Evolutionary conservation across 2,888 invertebrate species (phyloP), one percentile per base, ranked within the genome.

Genomic region (Limnephilus marmoratus): DNA sequence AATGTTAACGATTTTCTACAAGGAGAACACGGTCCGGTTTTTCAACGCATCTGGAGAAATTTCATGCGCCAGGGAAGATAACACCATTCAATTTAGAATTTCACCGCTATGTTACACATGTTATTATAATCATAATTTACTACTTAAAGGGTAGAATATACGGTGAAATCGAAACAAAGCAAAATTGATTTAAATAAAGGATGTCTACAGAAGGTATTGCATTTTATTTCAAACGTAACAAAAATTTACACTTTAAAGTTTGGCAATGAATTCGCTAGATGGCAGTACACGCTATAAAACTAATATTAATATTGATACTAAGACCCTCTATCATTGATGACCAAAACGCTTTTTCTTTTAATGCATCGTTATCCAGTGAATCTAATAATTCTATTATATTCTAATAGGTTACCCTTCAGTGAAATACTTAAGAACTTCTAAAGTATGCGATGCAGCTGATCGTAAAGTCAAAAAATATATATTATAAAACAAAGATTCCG

Each of bases 1-100:
- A 93, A 93, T 93, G 93, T 93, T 92, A 93, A 93, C 93, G 93
- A 91, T 90, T 86, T 91, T 90, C 92, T 45, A 31, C 41, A 80
- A 91, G 68, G 83, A 82, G 87, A 91, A 34, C 86, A 13, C 49
- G 88, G 88, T 88, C 88, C 68, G 53, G 88, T 88, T 88, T 88
- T 88, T 88, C 88, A 88, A 88, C 68, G 68, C 53, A 53, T 87
- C 80, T 68, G 86, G 34, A 82, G 49, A 49, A 90, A 68, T 37
- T 49, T 49, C 49, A 68, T 68, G n/a, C 68, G 7, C 82, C 13
- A 68, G 68, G n/a, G 9, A n/a, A 68, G 2, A 68, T 68, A 68
- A 68, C 24, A 68, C 2, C 24, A n/a, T n/a, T 68, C 24, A 9
- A 9, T 68, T 68, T 68, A 68, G 24, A 68, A 68, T 68, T 68